These are phyloP conservation scores for Cladorhizidae sp. DNA, from an alignment of 37 sponge, comb jelly and placozoan species.

Conservation along the genomic window DNA sequence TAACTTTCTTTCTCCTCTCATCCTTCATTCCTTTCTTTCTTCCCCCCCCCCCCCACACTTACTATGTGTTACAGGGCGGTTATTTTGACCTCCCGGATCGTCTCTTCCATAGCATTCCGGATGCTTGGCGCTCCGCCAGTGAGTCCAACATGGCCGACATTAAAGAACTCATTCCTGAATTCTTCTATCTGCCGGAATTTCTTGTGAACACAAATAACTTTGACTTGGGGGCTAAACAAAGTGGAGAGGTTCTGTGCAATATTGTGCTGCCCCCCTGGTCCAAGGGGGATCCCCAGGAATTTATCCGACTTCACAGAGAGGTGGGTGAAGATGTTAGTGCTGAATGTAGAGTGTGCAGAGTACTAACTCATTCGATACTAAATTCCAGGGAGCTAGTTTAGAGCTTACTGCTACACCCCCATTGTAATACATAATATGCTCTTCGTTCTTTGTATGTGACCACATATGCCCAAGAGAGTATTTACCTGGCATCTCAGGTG, in stretches of 20 bases:
- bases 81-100: constrained; percentile 97
- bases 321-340: constrained; percentile 30
- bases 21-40: not conserved
- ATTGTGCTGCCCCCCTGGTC: constrained; percentile 95
- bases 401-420: no score
- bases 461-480: no score
- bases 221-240: constrained; percentile 89
- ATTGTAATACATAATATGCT: no score
- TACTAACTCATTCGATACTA: no score
- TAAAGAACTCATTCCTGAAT: constrained; percentile 98
- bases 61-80: constrained; percentile 70
- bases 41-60: not conserved
- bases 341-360: no score
- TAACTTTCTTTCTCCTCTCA: not conserved
- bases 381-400: no score
- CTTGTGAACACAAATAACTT: constrained; percentile 85
- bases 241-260: constrained; percentile 70
- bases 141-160: constrained; percentile 90
- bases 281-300: constrained; percentile 92
- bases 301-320: constrained; percentile 92
- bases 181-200: constrained; percentile 97
- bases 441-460: no score
- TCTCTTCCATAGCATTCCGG: constrained; percentile 91
- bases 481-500: no score
- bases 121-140: constrained; percentile 89